A percentile compares a stretch with the other conserved stretches of the same genome.
Conservation (phyloP, 2,797 vertebrate genomes). For the Mus caroli region DNA sequence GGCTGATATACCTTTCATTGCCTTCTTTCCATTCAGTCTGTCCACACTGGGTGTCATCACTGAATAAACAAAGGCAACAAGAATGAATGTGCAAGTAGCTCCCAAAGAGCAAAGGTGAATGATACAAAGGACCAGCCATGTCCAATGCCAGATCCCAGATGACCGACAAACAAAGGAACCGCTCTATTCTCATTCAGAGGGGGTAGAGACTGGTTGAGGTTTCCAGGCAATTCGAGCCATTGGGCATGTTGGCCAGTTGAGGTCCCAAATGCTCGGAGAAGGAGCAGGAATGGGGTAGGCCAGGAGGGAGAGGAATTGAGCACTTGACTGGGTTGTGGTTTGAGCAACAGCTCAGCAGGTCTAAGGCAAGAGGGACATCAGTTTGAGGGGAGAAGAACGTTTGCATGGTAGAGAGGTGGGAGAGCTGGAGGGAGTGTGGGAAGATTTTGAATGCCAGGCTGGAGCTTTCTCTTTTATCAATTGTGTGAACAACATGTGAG, state of each 20-base stretch:
- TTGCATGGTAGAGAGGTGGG: not conserved
- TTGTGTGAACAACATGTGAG: not conserved
- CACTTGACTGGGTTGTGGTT: not conserved
- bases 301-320: not conserved
- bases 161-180: not conserved
- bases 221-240: not conserved
- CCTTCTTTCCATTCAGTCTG: not conserved
- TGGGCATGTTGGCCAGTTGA: not conserved
- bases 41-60: not conserved
- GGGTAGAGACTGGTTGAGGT: not conserved
- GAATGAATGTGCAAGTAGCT: not conserved
- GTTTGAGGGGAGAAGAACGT: not conserved
- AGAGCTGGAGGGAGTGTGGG: conserved; percentile 31
- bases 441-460: not conserved
- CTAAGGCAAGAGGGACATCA: not conserved
- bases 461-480: not conserved
- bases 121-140: not conserved
- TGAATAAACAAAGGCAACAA: not conserved
- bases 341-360: not conserved
- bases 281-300: not conserved
- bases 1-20: not conserved
- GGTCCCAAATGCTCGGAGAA: not conserved
- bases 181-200: not conserved
- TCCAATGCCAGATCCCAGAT: not conserved
- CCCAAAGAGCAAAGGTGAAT: not conserved